A percentile compares a stretch with the other conserved stretches of the same genome.
phyloP scores from a whole-genome alignment of 2,888 invertebrate species.

The Glyphotaelius pellucidus region DNA sequence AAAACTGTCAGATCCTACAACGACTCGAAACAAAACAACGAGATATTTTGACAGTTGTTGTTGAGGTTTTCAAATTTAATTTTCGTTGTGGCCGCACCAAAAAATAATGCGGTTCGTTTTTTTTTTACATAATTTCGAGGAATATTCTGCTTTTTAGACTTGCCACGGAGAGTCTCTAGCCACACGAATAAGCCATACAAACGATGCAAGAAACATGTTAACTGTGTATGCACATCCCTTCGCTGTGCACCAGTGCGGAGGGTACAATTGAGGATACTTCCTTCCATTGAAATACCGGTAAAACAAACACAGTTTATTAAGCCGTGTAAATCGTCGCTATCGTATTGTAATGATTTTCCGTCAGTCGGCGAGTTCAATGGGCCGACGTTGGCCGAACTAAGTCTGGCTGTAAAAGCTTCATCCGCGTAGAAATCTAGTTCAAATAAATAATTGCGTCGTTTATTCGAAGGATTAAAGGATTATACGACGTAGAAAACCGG shows the following conservation, averaged over 20 bases:
- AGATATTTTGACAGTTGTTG: too few species aligned
- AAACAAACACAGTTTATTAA: background rate
- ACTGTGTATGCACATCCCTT: background rate
- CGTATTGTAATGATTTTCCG: background rate
- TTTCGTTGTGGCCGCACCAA: too few species aligned
- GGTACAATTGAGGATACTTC: too few species aligned
- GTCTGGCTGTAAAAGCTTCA: background rate
- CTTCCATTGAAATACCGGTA: background rate
- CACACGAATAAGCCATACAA: too few species aligned
- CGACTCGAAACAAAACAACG: too few species aligned
- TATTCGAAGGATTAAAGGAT: background rate
- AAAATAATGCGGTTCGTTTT: too few species aligned
- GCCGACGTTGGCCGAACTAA: background rate
- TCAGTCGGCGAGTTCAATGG: background rate
- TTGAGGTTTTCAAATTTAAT: too few species aligned
- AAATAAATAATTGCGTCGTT: background rate
- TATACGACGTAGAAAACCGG: background rate
- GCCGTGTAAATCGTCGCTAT: background rate
- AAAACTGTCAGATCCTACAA: too few species aligned
- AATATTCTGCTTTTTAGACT: too few species aligned
- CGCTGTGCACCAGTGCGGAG: background rate
- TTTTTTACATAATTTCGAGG: too few species aligned
- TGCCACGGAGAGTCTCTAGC: too few species aligned
- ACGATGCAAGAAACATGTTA: too few species aligned
- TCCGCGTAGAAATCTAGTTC: background rate